Evolutionary conservation across 1,140 invertebrate species (phyloP), one percentile per base, ranked within the genome.

Genomic region (Eulimnadia texana): DNA sequence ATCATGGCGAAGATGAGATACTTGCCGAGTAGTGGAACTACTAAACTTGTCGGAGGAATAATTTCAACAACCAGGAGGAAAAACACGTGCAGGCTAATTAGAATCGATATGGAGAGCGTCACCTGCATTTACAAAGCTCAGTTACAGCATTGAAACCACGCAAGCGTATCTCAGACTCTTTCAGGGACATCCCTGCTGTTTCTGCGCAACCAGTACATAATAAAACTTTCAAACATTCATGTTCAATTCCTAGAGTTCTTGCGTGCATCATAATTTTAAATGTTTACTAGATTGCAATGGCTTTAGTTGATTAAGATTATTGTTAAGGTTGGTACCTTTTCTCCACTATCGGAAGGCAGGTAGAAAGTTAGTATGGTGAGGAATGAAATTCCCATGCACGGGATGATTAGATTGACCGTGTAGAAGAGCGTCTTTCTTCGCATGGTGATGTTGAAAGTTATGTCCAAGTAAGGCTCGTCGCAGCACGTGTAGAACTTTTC

Each of bases 1-100:
- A 99, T 96, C 93, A 99, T 98, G 57, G 97, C 97, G 74, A 99
- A 99, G 71, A 99, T 91, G 62, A 99, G 83, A 76, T 99, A 99
- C 78, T 98, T 98, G 64, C 96, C 95, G 58, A 99, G 81, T 19
- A 99, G 79, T 20, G 96, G 96, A 51, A 99, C 93, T 25, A 98
- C 94, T 63, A 98, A 77, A 19, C 93, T 97, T 27, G 96, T 99
- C 3, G 97, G 95, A 11, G 97, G 96, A 69, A 99, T 98, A 67
- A 98, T 95, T 76, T 97, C 93, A 56, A 96, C 93, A 53, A 99
- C 86, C 72, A 99, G 80, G 27, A 99, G 80, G 78, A 99, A 99
- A 81, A 99, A 99, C 80, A 99, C 95, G 77, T 97, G 95, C 68
- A 99, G 86, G 74, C 94, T 97, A 77, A 99, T 94, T 66, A 99